Base-by-base conservation (phyloP, 2,797 vertebrate genomes). In the Mallotus villosus region DNA sequence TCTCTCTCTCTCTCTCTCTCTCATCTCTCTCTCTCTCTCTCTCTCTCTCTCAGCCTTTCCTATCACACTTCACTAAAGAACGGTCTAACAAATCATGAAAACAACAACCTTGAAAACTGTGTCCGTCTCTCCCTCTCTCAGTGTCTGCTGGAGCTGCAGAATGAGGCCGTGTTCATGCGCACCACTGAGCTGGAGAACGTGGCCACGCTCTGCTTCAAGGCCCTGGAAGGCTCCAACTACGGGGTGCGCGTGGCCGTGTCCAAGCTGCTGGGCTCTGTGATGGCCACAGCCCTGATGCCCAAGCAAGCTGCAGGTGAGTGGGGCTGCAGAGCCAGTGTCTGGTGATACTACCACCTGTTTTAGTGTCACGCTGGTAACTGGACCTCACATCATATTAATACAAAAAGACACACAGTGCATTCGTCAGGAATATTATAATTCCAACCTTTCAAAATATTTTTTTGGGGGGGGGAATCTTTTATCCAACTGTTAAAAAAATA, bases 141-240 rank as follows among this genome's bases (percentile, higher is more conserved):
- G 98, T 99, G 97, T 81, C 88, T 99, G 41, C 81, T 99, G 78
- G 98, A 99, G 92, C 92, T 99, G 71, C 98, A 99, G 88, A 98
- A 97, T 74, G 98, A 99, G 88, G 97, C 98, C 0, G 97, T 99
- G 5, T 99, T 99, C 85, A 98, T 99, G 97, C 98, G 98, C 97
- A 99, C 97, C 71, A 95, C 97, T 55, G 98, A 99, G 82, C 88
- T 99, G 79, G 98, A 99, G 92, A 99, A 97, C 25, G 85, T 99
- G 75, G 97, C 97, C 78, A 99, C 98, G 0, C 87, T 98, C 65
- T 99, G 97, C 84, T 99, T 96, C 79, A 99, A 99, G 88, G 95
- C 97, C 68, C 91, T 99, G 65, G 98, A 99, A 86, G 97, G 96
- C 63, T 99, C 98, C 5, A 99, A 98, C 81, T 99, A 99, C 51